Evolutionary conservation across 1,140 invertebrate species (phyloP).

Genomic region (Apis mellifera): DNA sequence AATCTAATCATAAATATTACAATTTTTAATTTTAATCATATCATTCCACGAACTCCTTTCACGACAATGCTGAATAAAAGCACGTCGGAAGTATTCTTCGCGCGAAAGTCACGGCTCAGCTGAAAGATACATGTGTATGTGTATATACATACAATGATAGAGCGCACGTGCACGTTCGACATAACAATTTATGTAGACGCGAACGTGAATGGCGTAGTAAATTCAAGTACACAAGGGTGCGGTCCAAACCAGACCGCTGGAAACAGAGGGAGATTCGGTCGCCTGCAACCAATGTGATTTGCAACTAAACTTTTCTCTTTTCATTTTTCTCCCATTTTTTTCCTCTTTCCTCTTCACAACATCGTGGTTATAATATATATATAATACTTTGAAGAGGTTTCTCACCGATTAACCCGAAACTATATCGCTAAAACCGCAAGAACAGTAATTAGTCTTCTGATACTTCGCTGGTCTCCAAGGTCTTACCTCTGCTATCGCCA

Average conservation of each 20-base stretch:
- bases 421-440: slow-evolving; percentile 20
- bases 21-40: background rate
- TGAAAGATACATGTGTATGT: background rate
- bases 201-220: slow-evolving; percentile 74
- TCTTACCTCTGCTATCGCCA: background rate
- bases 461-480: background rate
- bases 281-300: slow-evolving; percentile 52
- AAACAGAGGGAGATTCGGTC: slow-evolving; percentile 24
- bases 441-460: slow-evolving; percentile 25
- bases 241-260: slow-evolving; percentile 60
- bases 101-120: background rate
- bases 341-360: background rate
- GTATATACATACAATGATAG: background rate
- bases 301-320: slow-evolving; percentile 4
- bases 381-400: background rate
- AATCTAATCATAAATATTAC: background rate
- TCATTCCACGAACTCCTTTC: background rate
- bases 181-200: slow-evolving; percentile 69
- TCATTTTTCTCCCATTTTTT: background rate
- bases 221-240: slow-evolving; percentile 68
- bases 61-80: background rate
- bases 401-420: slow-evolving; percentile 19
- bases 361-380: background rate
- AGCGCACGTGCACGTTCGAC: slow-evolving; percentile 45
- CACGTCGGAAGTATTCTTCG: slow-evolving; percentile 3